These are phyloP conservation scores for Leptopilina boulardi DNA, from an alignment of 1,140 invertebrate species.

Conservation along the genomic window DNA sequence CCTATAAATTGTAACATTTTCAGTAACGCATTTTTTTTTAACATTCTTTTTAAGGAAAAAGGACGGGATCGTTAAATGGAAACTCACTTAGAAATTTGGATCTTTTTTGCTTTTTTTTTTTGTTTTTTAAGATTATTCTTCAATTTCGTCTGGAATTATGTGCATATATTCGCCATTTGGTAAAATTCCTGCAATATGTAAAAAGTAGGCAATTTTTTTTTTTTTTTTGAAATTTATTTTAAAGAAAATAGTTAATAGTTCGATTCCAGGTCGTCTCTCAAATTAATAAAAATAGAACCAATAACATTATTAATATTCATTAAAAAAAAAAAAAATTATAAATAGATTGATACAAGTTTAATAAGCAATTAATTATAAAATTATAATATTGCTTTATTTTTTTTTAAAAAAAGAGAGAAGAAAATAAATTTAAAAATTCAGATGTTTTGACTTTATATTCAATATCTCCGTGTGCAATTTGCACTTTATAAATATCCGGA, in stretches of 20 bases:
- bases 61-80: background rate
- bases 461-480: background rate
- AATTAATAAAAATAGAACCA: too few species aligned
- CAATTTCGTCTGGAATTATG: constrained; percentile 50
- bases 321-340: background rate
- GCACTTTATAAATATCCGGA: background rate
- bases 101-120: background rate
- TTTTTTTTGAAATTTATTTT: background rate
- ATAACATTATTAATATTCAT: background rate
- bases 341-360: too few species aligned
- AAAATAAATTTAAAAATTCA: background rate
- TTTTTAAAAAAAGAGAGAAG: background rate
- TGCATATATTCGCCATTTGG: constrained; percentile 68
- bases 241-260: too few species aligned
- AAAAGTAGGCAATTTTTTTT: constrained; percentile 34
- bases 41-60: background rate
- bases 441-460: background rate
- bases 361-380: background rate
- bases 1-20: too few species aligned
- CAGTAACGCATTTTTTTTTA: too few species aligned
- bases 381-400: background rate
- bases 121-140: constrained; percentile 39
- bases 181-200: constrained; percentile 60
- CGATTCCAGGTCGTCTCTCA: too few species aligned
- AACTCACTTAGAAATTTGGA: constrained; percentile 20